Percentiles rank a stretch among this genome's conserved stretches.
Evolutionary conservation across 2,888 invertebrate species (phyloP).

Genomic region (Sussaba pulchella): DNA sequence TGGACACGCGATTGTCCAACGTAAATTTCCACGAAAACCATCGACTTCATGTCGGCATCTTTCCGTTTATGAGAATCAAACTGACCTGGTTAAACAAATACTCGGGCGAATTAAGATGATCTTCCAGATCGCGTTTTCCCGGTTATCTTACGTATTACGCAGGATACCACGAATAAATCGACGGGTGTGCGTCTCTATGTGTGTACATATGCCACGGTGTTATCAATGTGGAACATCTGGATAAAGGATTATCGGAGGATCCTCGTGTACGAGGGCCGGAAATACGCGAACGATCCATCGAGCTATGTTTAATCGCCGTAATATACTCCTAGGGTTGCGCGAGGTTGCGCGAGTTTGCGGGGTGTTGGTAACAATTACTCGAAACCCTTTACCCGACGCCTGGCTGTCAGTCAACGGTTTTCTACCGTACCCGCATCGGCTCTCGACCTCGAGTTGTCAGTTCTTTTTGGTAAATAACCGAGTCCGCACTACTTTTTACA

Average conservation of each 20-base stretch:
- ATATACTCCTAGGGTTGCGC: not conserved
- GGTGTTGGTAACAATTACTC: constrained; percentile 68
- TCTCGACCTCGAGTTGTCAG: constrained; percentile 57
- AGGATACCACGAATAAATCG: too few relatives aligned
- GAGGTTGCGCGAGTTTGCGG: constrained; percentile 47
- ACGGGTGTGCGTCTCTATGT: too few relatives aligned
- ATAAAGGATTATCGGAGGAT: constrained; percentile 15
- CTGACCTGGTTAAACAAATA: too few relatives aligned
- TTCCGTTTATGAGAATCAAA: too few relatives aligned
- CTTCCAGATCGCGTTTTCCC: too few relatives aligned
- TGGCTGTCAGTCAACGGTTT: constrained; percentile 67
- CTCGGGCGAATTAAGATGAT: too few relatives aligned
- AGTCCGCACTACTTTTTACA: constrained; percentile 60
- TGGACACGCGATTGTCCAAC: too few relatives aligned
- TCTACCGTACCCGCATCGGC: constrained; percentile 52
- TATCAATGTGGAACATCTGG: constrained; percentile 12
- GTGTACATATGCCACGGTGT: not conserved
- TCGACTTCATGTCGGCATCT: too few relatives aligned
- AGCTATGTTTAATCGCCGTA: constrained; percentile 42
- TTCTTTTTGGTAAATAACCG: constrained; percentile 66
- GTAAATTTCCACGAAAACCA: too few relatives aligned
- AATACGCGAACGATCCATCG: constrained; percentile 49
- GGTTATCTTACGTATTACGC: too few relatives aligned
- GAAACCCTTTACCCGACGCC: constrained; percentile 60
- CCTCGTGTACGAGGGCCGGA: constrained; percentile 7